A percentile compares a stretch with the other conserved stretches of the same genome.
Conservation (phyloP, 2,113 vertebrate species). For the Rhadina sibilatrix region DNA sequence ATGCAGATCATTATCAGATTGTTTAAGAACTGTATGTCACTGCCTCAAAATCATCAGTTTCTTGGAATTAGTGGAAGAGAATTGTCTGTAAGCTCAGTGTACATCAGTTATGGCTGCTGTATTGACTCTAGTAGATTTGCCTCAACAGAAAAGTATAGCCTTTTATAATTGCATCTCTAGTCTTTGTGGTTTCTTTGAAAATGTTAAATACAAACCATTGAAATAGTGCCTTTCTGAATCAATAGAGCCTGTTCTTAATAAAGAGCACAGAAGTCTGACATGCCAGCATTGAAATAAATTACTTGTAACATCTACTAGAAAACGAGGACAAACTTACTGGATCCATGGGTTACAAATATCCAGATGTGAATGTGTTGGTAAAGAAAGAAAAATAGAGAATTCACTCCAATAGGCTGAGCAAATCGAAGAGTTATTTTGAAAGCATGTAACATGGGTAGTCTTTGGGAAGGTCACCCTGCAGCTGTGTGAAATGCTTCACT, state of each 20-base stretch:
- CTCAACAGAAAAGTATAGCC: neutral
- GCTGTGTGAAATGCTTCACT: neutral
- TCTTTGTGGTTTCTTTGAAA: neutral
- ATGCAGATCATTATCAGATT: neutral
- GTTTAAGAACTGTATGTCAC: neutral
- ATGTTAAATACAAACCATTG: neutral
- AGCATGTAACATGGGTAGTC: neutral
- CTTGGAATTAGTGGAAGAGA: neutral
- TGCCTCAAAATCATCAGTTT: neutral
- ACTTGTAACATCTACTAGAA: neutral
- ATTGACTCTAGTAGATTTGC: neutral
- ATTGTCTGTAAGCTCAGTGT: neutral
- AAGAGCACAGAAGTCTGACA: neutral
- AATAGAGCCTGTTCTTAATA: neutral
- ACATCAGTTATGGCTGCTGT: neutral
- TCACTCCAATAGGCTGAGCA: neutral
- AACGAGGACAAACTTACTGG: neutral
- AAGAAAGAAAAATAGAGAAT: neutral
- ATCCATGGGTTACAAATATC: neutral
- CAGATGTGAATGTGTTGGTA: neutral
- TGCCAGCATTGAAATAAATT: neutral
- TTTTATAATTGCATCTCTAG: neutral
- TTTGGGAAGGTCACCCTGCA: neutral
- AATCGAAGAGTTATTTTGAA: neutral
- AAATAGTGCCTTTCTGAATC: neutral